phyloP scores from a whole-genome alignment of 2,888 invertebrate species.

The Oligia latruncula region DNA sequence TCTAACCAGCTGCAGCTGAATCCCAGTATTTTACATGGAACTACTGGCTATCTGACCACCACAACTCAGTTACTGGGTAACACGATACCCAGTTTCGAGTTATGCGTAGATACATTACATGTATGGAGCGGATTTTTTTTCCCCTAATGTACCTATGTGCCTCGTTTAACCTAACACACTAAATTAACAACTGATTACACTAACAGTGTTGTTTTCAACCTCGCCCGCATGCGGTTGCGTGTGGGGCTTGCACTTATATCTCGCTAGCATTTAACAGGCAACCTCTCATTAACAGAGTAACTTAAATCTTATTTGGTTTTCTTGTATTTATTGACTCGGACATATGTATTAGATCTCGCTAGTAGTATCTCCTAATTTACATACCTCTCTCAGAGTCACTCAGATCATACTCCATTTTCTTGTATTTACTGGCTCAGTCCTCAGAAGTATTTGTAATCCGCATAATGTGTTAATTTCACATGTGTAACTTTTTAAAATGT shows the following conservation, averaged over 20 bases:
- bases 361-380: too few species aligned
- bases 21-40: not conserved
- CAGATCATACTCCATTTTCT: not conserved
- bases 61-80: not conserved
- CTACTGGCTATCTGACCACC: not conserved
- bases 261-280: not conserved
- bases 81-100: not conserved
- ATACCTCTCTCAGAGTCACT: not conserved
- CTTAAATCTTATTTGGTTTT: not conserved
- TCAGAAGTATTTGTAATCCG: not conserved
- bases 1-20: not conserved
- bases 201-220: not conserved
- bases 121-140: not conserved
- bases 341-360: not conserved
- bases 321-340: not conserved
- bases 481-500: slow-evolving; percentile 12
- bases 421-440: not conserved
- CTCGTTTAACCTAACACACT: not conserved
- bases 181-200: not conserved
- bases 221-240: not conserved
- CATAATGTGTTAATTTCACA: not conserved
- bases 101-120: not conserved
- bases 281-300: not conserved
- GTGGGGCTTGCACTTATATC: not conserved
- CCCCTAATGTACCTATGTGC: not conserved